Percentiles rank a stretch among this genome's conserved stretches.
phyloP scores from a whole-genome alignment of 2,888 invertebrate genomes.

The Subacronicta megacephala region DNA sequence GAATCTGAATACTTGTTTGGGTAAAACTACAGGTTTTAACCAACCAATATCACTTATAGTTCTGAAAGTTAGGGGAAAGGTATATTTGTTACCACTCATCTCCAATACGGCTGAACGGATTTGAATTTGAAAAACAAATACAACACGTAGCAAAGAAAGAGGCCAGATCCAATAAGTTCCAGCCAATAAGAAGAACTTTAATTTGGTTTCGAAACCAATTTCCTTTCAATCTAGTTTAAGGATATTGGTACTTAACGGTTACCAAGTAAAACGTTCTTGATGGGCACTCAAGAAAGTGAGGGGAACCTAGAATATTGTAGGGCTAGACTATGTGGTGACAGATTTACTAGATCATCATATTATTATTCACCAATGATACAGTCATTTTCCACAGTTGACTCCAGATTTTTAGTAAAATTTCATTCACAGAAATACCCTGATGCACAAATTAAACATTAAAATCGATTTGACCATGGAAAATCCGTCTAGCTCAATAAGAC shows the following conservation, averaged over 20 bases:
- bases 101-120: not conserved
- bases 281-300: not conserved
- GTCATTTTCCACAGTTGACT: slow-evolving; percentile 9
- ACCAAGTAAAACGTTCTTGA: slow-evolving; percentile 5
- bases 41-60: no score
- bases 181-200: not conserved
- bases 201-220: not conserved
- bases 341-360: slow-evolving; percentile 20
- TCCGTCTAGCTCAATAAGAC: no score
- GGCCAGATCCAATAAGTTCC: no score
- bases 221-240: not conserved
- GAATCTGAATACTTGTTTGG: slow-evolving; percentile 28
- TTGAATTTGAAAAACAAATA: no score
- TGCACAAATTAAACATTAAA: no score
- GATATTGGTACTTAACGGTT: slow-evolving; percentile 3
- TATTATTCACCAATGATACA: slow-evolving; percentile 30
- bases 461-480: no score
- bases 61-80: no score
- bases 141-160: no score
- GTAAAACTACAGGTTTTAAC: slow-evolving; percentile 9
- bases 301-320: not conserved
- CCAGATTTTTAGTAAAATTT: not conserved
- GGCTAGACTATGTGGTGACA: slow-evolving; percentile 23
- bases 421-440: not conserved
- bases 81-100: not conserved